phyloP scores from a whole-genome alignment of 1,140 invertebrate species.

The Bombus balteatus region DNA sequence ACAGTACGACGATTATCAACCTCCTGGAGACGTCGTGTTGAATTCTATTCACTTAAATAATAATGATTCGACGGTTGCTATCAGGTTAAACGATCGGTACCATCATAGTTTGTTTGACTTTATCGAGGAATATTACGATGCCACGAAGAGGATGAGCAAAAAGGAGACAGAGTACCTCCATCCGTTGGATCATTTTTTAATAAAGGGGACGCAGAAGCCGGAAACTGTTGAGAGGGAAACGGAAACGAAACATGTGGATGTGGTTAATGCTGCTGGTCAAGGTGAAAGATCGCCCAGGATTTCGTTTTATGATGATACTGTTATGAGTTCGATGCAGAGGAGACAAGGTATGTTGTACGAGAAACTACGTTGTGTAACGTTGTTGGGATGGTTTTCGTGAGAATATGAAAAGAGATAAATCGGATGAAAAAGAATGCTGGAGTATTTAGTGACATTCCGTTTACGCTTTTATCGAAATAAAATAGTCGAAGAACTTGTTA shows the following conservation, averaged over 20 bases:
- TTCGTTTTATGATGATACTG: not conserved
- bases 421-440: not conserved
- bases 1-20: constrained; percentile 69
- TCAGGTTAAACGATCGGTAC: constrained; percentile 60
- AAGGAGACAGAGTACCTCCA: constrained; percentile 59
- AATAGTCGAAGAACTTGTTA: not conserved
- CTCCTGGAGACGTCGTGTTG: constrained; percentile 73
- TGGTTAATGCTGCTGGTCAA: not conserved
- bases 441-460: no score
- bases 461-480: not conserved
- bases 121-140: constrained; percentile 64
- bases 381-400: not conserved
- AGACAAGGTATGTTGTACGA: not conserved
- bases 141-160: constrained; percentile 39
- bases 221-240: constrained; percentile 57
- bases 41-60: constrained; percentile 74
- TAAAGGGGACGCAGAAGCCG: constrained; percentile 52
- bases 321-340: not conserved
- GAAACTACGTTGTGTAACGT: not conserved
- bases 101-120: constrained; percentile 69
- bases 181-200: constrained; percentile 74
- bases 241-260: constrained; percentile 18
- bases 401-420: not conserved
- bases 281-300: constrained; percentile 11
- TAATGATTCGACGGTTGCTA: constrained; percentile 59